Conservation (phyloP, 2,888 invertebrate species). For the Galerucella calmariensis region DNA sequence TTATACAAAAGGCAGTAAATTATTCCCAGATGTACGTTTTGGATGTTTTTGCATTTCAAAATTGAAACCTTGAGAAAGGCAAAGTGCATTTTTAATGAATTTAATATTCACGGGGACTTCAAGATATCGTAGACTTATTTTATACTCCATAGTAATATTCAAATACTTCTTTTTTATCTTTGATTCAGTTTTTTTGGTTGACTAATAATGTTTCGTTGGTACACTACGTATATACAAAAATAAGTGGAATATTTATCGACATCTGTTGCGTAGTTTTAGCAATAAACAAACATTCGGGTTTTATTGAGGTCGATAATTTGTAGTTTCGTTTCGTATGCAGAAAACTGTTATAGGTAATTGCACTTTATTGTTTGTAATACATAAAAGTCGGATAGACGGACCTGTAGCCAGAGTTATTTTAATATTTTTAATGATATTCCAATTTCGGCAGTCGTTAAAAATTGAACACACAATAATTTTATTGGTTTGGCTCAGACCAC, state of each 20-base stretch:
- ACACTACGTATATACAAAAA: not conserved
- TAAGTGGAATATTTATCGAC: not conserved
- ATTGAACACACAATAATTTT: too few relatives aligned
- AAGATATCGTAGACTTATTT: too few relatives aligned
- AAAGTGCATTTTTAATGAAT: too few relatives aligned
- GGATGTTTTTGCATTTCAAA: too few relatives aligned
- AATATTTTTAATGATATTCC: not conserved
- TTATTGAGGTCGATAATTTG: constrained; percentile 6
- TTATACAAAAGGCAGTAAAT: too few relatives aligned
- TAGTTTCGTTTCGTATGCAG: constrained; percentile 1
- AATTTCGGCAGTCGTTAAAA: not conserved
- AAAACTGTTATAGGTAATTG: constrained; percentile 4
- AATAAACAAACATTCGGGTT: constrained; percentile 4
- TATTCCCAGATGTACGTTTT: too few relatives aligned
- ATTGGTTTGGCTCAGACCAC: too few relatives aligned
- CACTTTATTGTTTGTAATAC: not conserved
- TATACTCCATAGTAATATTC: too few relatives aligned
- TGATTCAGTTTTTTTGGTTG: too few relatives aligned
- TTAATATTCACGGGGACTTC: too few relatives aligned
- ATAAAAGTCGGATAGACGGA: not conserved
- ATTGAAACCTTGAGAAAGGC: too few relatives aligned
- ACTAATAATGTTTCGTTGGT: not conserved
- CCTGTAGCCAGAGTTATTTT: not conserved
- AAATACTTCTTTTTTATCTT: too few relatives aligned
- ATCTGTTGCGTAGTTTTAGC: not conserved